phyloP scores from a whole-genome alignment of 2,113 vertebrate species.

The Alethe castanea region DNA sequence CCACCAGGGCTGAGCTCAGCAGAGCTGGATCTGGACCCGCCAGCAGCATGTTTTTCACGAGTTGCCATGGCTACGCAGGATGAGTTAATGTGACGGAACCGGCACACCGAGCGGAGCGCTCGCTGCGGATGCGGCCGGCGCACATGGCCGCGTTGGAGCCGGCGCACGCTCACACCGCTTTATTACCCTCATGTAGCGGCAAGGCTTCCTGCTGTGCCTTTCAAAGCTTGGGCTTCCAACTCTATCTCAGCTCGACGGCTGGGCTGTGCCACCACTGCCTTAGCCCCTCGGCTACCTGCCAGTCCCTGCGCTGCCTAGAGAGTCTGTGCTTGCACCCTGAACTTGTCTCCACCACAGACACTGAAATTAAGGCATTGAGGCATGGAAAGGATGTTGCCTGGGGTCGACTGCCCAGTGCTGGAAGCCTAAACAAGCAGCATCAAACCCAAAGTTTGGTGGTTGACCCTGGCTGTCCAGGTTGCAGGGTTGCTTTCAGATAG shows the following conservation, averaged over 20 bases:
- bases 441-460: background rate
- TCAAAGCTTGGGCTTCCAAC: constrained; percentile 46
- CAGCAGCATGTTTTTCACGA: background rate
- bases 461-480: background rate
- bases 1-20: background rate
- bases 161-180: background rate
- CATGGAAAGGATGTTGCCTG: background rate
- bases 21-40: background rate
- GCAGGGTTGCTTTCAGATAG: background rate
- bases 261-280: fast-evolving
- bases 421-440: background rate
- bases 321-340: fast-evolving
- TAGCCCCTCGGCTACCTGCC: background rate
- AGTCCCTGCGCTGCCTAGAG: fast-evolving
- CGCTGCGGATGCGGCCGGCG: background rate
- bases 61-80: constrained; percentile 66
- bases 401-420: background rate
- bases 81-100: constrained; percentile 72
- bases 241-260: background rate
- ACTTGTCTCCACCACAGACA: fast-evolving
- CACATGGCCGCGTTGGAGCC: background rate
- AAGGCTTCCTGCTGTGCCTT: constrained; percentile 44
- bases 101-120: background rate
- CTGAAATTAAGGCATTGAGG: background rate
- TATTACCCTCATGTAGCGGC: constrained; percentile 37